Base-by-base conservation (phyloP, 2,113 vertebrate genomes). In the Fulmarus glacialis region DNA sequence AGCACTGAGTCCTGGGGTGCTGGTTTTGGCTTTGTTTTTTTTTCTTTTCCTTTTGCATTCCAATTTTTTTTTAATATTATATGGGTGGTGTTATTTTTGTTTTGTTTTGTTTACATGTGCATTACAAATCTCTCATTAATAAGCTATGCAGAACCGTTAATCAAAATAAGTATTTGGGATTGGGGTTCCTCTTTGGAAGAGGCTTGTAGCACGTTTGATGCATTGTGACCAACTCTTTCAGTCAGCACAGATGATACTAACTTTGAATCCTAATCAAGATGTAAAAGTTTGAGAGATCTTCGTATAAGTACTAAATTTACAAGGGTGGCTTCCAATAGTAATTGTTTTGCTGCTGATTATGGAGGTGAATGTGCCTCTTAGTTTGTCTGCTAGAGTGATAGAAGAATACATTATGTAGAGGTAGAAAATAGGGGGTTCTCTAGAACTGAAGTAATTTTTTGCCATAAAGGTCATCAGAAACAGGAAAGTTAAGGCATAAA, bases 81-180 rank as follows among this genome's bases (percentile, higher is more conserved):
- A 4, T 75, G 21, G 7, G 29, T 88, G 48, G 20, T 88, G 20
- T 34, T 85, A 29, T 1, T 71, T 83, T 85, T 74, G 2, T 1
- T 68, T 81, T 78, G 50, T 92, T 96, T 85, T 80, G 24, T 95
- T 95, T 88, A 91, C 47, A 50, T 80, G 32, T 50, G 23, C 12
- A 3, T 66, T 78, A 78, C 36, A 77, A 82, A 97, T 87, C 73
- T 66, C n/a, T 93, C 83, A 64, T 87, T 73, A 90, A 53, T 80
- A 43, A 97, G 80, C 83, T 81, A 19, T 47, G 2, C 82, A 82
- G 68, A 95, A 67, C 79, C 96, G 84, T 95, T 96, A 97, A 70
- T 90, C 15, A 92, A 62, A 97, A 72, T 84, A 88, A 93, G 55
- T 87, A 19, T 90, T 96, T 77, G 14, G 64, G 30, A 24, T 85